Evolutionary conservation across 2,113 vertebrate species (phyloP).

Genomic region (Brachypteracias leptosomus): DNA sequence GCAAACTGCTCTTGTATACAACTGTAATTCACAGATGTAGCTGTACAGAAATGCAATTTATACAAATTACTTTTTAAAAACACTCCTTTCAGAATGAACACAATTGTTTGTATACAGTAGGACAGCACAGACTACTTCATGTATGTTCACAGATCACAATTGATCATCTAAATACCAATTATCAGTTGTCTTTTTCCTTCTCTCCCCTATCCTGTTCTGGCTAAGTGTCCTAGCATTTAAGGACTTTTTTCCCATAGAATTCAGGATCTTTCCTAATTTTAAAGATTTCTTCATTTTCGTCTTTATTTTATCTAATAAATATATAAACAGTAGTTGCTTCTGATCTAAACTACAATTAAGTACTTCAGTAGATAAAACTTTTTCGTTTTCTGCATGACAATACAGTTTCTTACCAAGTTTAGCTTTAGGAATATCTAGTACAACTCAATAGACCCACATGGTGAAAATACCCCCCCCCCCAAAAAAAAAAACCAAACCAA

Average conservation of each 20-base stretch:
- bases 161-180: background rate
- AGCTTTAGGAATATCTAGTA: background rate
- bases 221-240: background rate
- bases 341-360: background rate
- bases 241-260: background rate
- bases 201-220: background rate
- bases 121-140: background rate
- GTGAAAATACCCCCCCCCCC: too few relatives aligned
- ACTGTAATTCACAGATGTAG: background rate
- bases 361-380: background rate
- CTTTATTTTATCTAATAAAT: background rate
- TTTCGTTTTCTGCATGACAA: background rate
- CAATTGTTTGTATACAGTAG: background rate
- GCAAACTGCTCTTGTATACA: background rate
- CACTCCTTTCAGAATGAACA: background rate
- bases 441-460: background rate
- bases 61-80: background rate
- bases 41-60: background rate
- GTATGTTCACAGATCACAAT: background rate
- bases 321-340: background rate
- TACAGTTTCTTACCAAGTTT: background rate
- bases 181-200: background rate
- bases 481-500: too few relatives aligned
- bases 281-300: background rate
- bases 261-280: background rate